Evolutionary conservation across 2,113 vertebrate species (phyloP).

Genomic region (Ctenodactylus gundi): DNA sequence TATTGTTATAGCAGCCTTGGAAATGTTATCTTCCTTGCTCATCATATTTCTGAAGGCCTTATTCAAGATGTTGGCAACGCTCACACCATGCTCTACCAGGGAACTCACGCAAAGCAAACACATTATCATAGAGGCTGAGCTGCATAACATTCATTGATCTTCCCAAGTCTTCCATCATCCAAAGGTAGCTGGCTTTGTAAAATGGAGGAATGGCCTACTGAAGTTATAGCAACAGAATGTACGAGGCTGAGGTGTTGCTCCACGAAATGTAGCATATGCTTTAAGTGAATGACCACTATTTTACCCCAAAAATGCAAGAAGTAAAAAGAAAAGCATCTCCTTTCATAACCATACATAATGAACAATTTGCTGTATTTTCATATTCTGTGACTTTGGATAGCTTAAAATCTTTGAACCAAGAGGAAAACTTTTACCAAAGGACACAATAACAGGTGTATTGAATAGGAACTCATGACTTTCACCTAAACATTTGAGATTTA

Average conservation of each 20-base stretch:
- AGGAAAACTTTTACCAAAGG: background rate
- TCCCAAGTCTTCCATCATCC: no score
- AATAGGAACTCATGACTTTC: slow-evolving; percentile 28
- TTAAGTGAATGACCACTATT: background rate
- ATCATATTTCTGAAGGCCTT: background rate
- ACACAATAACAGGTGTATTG: background rate
- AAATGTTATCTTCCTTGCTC: background rate
- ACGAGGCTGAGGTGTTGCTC: background rate
- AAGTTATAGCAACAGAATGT: background rate
- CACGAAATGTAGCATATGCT: background rate
- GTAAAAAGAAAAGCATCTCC: background rate
- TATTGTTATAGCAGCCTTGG: background rate
- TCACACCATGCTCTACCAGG: background rate
- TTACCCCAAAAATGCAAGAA: background rate
- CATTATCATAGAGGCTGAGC: background rate
- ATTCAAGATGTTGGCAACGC: background rate
- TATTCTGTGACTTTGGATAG: background rate
- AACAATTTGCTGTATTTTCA: background rate
- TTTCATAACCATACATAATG: background rate
- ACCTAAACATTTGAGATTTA: background rate
- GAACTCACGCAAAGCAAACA: background rate
- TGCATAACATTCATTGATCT: background rate
- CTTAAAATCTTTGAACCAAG: background rate
- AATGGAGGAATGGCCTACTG: background rate
- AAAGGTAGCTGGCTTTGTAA: background rate